Evolutionary conservation across 2,888 invertebrate species (phyloP).

Genomic region (Digitonthophagus gazella): DNA sequence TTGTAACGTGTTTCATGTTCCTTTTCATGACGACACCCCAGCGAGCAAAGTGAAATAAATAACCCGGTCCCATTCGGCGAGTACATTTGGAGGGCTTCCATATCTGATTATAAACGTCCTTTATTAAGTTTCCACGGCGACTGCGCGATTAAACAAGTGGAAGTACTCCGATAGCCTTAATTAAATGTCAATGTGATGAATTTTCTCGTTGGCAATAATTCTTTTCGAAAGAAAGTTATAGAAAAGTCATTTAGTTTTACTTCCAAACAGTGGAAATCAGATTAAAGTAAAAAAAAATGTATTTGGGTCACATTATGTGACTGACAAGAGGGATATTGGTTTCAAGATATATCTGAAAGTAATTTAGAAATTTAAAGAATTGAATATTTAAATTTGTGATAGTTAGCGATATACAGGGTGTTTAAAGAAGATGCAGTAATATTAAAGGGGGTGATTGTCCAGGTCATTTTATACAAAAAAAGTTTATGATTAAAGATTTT

Average conservation of each 20-base stretch:
- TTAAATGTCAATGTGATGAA: constrained; percentile 18
- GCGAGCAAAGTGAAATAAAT: not conserved
- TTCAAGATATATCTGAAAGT: too few relatives aligned
- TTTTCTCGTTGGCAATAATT: constrained; percentile 7
- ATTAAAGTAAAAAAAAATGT: not conserved
- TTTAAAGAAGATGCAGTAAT: too few relatives aligned
- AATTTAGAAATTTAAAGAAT: too few relatives aligned
- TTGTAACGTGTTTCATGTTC: not conserved
- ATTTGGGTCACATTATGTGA: too few relatives aligned
- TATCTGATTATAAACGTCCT: constrained; percentile 17
- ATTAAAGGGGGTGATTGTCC: too few relatives aligned
- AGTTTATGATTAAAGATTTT: too few relatives aligned
- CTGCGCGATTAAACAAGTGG: constrained; percentile 18
- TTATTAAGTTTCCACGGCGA: constrained; percentile 14
- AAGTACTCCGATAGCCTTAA: constrained; percentile 16
- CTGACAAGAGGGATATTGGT: too few relatives aligned
- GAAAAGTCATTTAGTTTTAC: not conserved
- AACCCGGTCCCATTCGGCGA: not conserved
- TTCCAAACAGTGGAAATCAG: not conserved
- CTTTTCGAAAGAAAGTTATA: constrained; percentile 1
- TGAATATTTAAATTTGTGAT: too few relatives aligned
- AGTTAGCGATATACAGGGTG: too few relatives aligned
- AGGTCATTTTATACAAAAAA: too few relatives aligned
- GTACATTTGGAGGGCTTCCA: constrained; percentile 12
- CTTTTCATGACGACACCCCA: not conserved